phyloP scores from a whole-genome alignment of 2,797 vertebrate species.

The Macropus fuliginosus region DNA sequence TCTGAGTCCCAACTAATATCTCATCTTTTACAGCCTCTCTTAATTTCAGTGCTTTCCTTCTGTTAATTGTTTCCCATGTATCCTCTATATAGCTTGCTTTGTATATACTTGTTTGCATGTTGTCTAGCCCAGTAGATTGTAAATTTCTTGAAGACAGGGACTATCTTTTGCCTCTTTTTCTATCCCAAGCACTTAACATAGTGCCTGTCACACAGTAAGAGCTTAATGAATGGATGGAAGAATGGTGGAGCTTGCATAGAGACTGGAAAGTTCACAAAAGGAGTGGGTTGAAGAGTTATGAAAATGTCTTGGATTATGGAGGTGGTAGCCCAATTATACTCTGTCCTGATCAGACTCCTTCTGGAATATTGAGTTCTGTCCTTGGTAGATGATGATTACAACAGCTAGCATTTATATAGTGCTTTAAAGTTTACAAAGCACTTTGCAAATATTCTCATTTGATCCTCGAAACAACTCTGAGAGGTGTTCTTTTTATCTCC shows the following conservation, averaged over 20 bases:
- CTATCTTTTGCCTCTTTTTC: not conserved
- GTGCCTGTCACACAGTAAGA: not conserved
- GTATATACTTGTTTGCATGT: not conserved
- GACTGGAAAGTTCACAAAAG: not conserved
- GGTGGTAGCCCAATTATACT: not conserved
- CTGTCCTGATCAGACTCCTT: not conserved
- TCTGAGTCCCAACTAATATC: not conserved
- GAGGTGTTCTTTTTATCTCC: not conserved
- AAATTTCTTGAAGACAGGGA: not conserved
- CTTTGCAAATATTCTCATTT: conserved; percentile 27
- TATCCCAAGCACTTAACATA: not conserved
- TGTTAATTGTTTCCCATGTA: not conserved
- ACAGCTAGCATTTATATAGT: not conserved
- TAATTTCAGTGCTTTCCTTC: not conserved
- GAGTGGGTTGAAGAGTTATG: not conserved
- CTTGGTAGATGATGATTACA: not conserved
- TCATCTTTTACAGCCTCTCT: not conserved
- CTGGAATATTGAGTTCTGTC: not conserved
- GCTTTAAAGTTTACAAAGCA: not conserved
- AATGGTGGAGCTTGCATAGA: not conserved
- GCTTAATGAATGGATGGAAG: not conserved
- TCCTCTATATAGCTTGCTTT: not conserved
- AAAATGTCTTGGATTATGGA: not conserved
- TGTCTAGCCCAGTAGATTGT: not conserved
- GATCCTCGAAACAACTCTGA: not conserved